Percentiles rank a stretch among this genome's conserved stretches.
Evolutionary conservation across 2,888 invertebrate genomes (phyloP).

Genomic region (Tenthredo notha): DNA sequence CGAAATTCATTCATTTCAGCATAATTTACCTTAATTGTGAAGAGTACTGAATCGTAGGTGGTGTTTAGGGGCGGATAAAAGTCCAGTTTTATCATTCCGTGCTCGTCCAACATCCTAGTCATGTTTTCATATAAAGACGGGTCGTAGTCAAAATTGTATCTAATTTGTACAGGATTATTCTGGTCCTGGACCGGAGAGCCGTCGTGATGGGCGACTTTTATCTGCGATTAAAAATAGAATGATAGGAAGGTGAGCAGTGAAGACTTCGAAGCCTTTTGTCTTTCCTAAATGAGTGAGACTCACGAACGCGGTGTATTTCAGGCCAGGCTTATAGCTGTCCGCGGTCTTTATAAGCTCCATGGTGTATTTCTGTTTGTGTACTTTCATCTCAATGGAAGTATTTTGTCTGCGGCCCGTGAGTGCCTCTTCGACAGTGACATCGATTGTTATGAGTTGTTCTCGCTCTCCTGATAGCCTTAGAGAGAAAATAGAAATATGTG

Average conservation of each 20-base stretch:
- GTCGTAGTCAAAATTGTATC: conserved; percentile 83
- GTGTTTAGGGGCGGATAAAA: conserved; percentile 81
- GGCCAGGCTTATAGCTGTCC: conserved; percentile 92
- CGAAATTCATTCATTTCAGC: not conserved
- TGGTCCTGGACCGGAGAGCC: conserved; percentile 83
- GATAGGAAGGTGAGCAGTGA: not conserved
- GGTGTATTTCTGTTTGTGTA: conserved; percentile 89
- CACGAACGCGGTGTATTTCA: conserved; percentile 91
- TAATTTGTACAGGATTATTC: conserved; percentile 81
- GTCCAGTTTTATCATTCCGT: conserved; percentile 84
- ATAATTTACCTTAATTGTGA: conserved; percentile 86
- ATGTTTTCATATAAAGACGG: conserved; percentile 80
- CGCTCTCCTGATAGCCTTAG: conserved; percentile 87
- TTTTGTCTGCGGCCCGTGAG: conserved; percentile 92
- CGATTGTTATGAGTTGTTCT: conserved; percentile 80
- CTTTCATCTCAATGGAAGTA: conserved; percentile 85
- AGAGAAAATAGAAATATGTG: not conserved
- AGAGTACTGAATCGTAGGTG: conserved; percentile 82
- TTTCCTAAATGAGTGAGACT: conserved; percentile 67
- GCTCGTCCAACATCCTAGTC: conserved; percentile 81
- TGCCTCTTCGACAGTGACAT: conserved; percentile 93
- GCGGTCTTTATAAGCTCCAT: conserved; percentile 90
- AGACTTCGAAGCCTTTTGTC: not conserved
- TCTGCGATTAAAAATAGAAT: conserved; percentile 72
- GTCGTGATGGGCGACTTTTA: conserved; percentile 86